These are phyloP conservation scores for Eurytoma californica DNA, from an alignment of 2,888 invertebrate species.

Conservation along the genomic window DNA sequence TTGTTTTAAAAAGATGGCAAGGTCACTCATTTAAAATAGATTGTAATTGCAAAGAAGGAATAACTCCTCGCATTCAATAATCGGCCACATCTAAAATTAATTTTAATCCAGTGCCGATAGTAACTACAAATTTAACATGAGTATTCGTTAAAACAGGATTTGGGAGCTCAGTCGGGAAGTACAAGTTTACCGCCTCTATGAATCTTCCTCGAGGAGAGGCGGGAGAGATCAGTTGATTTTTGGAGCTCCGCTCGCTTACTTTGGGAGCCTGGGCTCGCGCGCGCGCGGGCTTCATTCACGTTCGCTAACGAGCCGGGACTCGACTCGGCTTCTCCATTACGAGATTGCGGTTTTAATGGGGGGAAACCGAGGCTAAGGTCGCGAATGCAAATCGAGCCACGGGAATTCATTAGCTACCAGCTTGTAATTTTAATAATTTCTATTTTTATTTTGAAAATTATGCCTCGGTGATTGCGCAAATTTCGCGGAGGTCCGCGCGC, in stretches of 20 bases:
- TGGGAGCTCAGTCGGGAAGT: background rate
- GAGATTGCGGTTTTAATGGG: constrained; percentile 44
- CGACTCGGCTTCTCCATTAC: constrained; percentile 38
- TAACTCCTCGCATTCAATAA: too few relatives aligned
- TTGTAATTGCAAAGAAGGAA: too few relatives aligned
- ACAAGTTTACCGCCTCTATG: background rate
- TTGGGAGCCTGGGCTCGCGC: background rate
- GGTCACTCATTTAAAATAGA: too few relatives aligned
- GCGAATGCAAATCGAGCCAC: constrained; percentile 40
- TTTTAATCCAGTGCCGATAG: too few relatives aligned
- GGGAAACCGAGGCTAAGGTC: constrained; percentile 28
- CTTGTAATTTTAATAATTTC: constrained; percentile 43
- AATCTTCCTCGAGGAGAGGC: background rate
- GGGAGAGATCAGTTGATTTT: constrained; percentile 4
- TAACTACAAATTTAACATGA: too few relatives aligned
- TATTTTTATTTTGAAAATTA: constrained; percentile 30
- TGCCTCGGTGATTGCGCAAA: background rate
- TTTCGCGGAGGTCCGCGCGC: too few relatives aligned
- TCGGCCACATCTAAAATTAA: too few relatives aligned
- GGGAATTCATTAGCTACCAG: constrained; percentile 36
- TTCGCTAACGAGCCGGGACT: constrained; percentile 38
- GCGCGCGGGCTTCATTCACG: constrained; percentile 11
- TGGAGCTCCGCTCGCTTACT: constrained; percentile 1
- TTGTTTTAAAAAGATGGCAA: too few relatives aligned
- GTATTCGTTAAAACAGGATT: too few relatives aligned